Conservation (phyloP, 2,797 vertebrate species). For the Chaunax sp. region DNA sequence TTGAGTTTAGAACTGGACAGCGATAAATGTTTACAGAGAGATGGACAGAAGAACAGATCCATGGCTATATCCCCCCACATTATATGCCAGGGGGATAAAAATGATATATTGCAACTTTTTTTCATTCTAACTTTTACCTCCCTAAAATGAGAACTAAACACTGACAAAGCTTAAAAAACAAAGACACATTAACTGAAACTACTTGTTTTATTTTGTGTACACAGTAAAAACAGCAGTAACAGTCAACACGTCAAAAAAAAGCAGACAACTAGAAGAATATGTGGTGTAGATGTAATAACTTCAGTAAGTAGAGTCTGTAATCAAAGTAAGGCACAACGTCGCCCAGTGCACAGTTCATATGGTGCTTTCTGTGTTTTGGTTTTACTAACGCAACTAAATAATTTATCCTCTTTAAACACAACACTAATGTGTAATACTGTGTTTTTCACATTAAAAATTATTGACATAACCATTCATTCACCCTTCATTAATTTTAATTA, state of each 20-base stretch:
- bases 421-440: conserved; percentile 40
- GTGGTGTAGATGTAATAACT: conserved; percentile 41
- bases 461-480: conserved; percentile 7
- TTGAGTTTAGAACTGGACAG: no score
- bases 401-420: conserved; percentile 27
- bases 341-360: background rate
- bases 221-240: conserved; percentile 56
- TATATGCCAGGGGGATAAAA: no score
- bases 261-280: conserved; percentile 27
- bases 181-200: conserved; percentile 46
- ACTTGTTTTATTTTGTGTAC: conserved; percentile 63
- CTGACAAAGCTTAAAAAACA: no score
- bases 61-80: no score
- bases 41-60: no score
- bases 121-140: no score
- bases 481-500: conserved; percentile 4
- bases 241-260: conserved; percentile 50
- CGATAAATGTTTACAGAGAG: no score
- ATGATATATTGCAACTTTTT: no score
- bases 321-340: conserved; percentile 46
- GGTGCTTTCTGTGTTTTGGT: conserved; percentile 42
- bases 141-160: no score
- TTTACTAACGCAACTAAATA: conserved; percentile 48
- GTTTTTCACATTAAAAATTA: conserved; percentile 9
- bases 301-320: conserved; percentile 42